Evolutionary conservation across 2,797 vertebrate genomes (phyloP).

Genomic region (Poecilia gillii): DNA sequence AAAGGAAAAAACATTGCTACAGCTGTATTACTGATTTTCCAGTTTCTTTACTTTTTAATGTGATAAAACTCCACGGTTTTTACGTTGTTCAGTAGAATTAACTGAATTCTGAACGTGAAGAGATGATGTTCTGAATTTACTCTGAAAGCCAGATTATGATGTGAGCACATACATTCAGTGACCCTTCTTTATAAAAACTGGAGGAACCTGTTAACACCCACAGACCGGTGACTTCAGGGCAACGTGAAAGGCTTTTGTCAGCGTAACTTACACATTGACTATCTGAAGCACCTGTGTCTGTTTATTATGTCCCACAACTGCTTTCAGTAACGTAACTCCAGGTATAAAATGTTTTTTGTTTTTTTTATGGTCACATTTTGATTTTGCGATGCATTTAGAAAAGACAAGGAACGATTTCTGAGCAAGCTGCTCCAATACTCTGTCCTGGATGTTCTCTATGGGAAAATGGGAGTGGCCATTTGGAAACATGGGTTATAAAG

Average conservation of each 20-base stretch:
- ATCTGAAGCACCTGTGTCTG: neutral
- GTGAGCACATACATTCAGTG: neutral
- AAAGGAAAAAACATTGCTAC: neutral
- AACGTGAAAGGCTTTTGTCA: neutral
- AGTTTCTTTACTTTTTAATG: neutral
- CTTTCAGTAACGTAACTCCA: neutral
- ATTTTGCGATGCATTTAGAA: neutral
- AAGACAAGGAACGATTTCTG: neutral
- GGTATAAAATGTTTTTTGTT: neutral
- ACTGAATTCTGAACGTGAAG: neutral
- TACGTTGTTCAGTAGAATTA: neutral
- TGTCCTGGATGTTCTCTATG: neutral
- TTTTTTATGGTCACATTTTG: neutral
- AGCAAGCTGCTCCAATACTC: neutral
- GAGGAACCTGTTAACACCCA: neutral
- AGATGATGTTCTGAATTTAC: neutral
- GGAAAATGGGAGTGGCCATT: neutral
- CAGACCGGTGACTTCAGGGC: neutral
- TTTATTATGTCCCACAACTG: neutral
- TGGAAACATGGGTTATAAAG: neutral
- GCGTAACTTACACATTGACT: neutral
- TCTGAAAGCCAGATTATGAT: neutral
- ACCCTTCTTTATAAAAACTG: neutral
- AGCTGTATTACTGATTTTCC: neutral
- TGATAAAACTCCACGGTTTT: neutral